Base-by-base conservation (phyloP, 2,888 invertebrate species). In the Lithophane semibrunnea region DNA sequence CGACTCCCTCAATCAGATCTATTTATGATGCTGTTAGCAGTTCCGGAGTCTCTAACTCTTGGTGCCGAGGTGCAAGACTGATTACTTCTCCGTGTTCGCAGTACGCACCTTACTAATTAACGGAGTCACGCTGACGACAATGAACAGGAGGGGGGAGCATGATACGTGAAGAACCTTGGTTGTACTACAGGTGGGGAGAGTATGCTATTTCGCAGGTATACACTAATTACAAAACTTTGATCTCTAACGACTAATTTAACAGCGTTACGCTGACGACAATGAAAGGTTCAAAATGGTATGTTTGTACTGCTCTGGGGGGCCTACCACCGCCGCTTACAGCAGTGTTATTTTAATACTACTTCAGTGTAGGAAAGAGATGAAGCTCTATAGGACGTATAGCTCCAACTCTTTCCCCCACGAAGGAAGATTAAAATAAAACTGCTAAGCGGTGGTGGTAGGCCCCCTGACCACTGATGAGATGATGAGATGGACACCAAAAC, bases 21-120 rank as follows among this genome's bases (percentile, higher is more conserved):
- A 3, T 61, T 61, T 37, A 10, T 9, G n/a, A 54, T 7, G 5
- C 8, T 18, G 18, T 37, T 60, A 75, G n/a, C 83, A 16, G 61
- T 86, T 91, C 91, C 75, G 82, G 8, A 16, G 5, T 18, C 18
- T 83, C 21, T 91, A 91, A 42, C 18, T 91, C 91, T 56, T n/a
- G 52, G 90, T 75, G 75, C 67, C 77, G 78, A 94, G 93, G 94
- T 94, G 93, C 92, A 93, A 94, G 93, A 93, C 94, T 96, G 95
- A 95, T 95, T 95, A 95, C 95, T 95, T 91, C 91, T 90, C 91
- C 80, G 88, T 82, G 88, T 89, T 88, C 90, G 90, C 90, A 92
- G 90, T 91, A 94, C 94, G 93, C 94, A 93, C 91, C 93, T 93
- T 86, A 88, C 93, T 95, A 95, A 95, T 95, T 94, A 94, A 94